Evolutionary conservation across 1,140 invertebrate genomes (phyloP), one percentile per base, ranked within the genome.

Genomic region (Copidosoma floridanum): DNA sequence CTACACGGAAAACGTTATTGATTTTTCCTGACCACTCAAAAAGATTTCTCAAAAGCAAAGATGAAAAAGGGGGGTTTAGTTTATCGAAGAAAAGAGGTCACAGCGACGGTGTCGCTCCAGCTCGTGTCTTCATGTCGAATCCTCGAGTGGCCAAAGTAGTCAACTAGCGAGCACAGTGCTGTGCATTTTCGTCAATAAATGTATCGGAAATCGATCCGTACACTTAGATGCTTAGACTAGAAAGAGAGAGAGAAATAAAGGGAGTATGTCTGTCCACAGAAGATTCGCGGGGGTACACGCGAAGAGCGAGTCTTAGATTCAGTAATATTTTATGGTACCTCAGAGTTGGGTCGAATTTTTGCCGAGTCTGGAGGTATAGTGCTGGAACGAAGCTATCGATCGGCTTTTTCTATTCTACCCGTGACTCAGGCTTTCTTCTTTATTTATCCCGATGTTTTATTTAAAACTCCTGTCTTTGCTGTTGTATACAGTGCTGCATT

Each of bases 291-390:
- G n/a, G n/a, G n/a, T n/a, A n/a, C n/a, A n/a, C n/a, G n/a, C n/a
- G n/a, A n/a, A n/a, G n/a, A n/a, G n/a, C n/a, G n/a, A n/a, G n/a
- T n/a, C n/a, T n/a, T n/a, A n/a, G n/a, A n/a, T n/a, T 21, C 18
- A 43, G 40, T 43, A 46, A 46, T 46, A 46, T 46, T 46, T 46
- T 46, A 46, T 43, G 18, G 20, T 20, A 43, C 40, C 40, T 14
- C 18, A n/a, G 20, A 3, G 40, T 20, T 2, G 16, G 18, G 40
- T 20, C 40, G 40, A 43, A 43, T 43, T 43, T 12, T 16, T 12
- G 37, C 37, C n/a, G n/a, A n/a, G n/a, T n/a, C 14, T 6, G 40
- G 40, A 43, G 40, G 7, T 43, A 43, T n/a, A 11, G 40, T 21
- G 23, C 38, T 40, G 3, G 11, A 12, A 40, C 40, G 18, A 21